phyloP scores from a whole-genome alignment of 1,140 invertebrate genomes.

The Thaumetopoea pityocampa region DNA sequence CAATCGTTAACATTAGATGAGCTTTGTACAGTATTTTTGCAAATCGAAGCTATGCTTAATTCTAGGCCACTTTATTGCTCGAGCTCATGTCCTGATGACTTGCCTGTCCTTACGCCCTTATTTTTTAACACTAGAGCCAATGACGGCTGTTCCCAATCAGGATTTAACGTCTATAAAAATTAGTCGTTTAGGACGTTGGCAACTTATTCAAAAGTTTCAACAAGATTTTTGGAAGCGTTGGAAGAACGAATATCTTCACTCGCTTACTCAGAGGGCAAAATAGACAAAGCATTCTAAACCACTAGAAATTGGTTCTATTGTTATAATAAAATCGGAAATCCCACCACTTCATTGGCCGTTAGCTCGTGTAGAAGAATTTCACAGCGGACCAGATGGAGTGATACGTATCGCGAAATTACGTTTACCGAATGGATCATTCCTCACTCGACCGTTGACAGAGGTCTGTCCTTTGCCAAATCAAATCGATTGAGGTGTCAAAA shows the following conservation, averaged over 20 bases:
- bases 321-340: no score
- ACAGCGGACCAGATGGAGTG: slow-evolving; percentile 1
- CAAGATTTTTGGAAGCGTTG: slow-evolving; percentile 4
- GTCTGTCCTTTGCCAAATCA: no score
- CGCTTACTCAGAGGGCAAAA: slow-evolving; percentile 4
- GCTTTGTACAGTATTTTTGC: slow-evolving; percentile 26
- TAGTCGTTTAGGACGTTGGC: slow-evolving; percentile 1
- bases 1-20: slow-evolving; percentile 40
- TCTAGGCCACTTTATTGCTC: slow-evolving; percentile 18
- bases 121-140: slow-evolving; percentile 32
- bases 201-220: slow-evolving; percentile 4
- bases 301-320: slow-evolving; percentile 3
- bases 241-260: slow-evolving; percentile 4
- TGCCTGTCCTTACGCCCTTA: slow-evolving; percentile 42
- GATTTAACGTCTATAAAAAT: slow-evolving; percentile 3
- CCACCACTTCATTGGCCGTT: slow-evolving; percentile 7
- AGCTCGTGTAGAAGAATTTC: slow-evolving; percentile 1
- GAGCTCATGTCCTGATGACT: slow-evolving; percentile 29
- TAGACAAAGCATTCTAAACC: slow-evolving; percentile 12
- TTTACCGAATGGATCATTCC: background rate
- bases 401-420: slow-evolving; percentile 1
- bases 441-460: no score
- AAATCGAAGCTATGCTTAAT: slow-evolving; percentile 36
- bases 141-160: slow-evolving; percentile 6
- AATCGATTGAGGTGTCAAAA: no score